Evolutionary conservation across 1,140 invertebrate genomes (phyloP).

Genomic region (Drosophila azteca): DNA sequence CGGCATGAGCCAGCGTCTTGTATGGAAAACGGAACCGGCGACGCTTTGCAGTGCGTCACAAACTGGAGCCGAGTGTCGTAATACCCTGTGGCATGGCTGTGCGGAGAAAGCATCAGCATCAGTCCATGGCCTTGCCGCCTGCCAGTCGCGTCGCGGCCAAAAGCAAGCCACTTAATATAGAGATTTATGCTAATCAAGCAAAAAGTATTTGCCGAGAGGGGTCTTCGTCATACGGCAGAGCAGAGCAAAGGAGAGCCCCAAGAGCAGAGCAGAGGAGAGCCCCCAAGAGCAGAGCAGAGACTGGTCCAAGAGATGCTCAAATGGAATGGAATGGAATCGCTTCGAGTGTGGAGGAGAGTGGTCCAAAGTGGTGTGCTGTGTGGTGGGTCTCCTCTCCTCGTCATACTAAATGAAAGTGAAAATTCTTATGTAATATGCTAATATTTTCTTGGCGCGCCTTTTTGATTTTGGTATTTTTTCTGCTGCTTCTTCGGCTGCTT

Average conservation of each 20-base stretch:
- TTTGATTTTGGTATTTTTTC: slow-evolving; percentile 32
- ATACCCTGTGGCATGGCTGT: slow-evolving; percentile 4
- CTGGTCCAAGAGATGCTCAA: slow-evolving; percentile 1
- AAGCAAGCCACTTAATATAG: slow-evolving; percentile 53
- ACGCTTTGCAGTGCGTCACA: not conserved
- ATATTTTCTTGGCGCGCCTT: slow-evolving; percentile 52
- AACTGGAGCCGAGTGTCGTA: slow-evolving; percentile 4
- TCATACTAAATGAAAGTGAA: slow-evolving; percentile 61
- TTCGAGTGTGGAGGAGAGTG: too few relatives aligned
- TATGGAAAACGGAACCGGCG: not conserved
- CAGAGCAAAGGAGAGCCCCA: slow-evolving; percentile 9
- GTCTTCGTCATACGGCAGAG: slow-evolving; percentile 10
- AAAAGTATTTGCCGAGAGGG: slow-evolving; percentile 51
- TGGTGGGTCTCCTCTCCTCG: slow-evolving; percentile 1
- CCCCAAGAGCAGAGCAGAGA: too few relatives aligned
- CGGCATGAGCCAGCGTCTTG: not conserved
- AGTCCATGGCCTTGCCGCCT: slow-evolving; percentile 48
- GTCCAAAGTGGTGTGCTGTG: too few relatives aligned
- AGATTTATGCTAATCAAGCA: slow-evolving; percentile 66
- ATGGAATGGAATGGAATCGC: slow-evolving; percentile 14
- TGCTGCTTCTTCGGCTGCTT: not conserved
- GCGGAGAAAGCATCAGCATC: slow-evolving; percentile 28
- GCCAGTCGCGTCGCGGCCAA: slow-evolving; percentile 13
- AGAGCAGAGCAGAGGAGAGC: slow-evolving; percentile 12
- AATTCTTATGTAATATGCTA: slow-evolving; percentile 68